These are phyloP conservation scores for Puntigrus tetrazona DNA, from an alignment of 2,113 vertebrate genomes.

Conservation along the genomic window DNA sequence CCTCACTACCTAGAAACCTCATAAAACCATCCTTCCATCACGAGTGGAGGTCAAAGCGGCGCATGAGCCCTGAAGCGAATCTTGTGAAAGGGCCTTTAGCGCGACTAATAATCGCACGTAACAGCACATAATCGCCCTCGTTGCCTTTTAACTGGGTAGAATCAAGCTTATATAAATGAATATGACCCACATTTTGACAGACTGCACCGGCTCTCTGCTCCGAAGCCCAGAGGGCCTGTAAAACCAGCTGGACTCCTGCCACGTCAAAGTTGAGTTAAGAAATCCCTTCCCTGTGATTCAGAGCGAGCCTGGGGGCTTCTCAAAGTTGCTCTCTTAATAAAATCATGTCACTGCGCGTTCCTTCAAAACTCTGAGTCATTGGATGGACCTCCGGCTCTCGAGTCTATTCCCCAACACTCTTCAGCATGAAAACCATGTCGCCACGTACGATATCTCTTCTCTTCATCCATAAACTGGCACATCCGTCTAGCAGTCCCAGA, in stretches of 20 bases:
- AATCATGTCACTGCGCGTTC: slow-evolving; percentile 25
- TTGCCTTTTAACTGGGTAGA: neutral
- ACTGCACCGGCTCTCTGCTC: neutral
- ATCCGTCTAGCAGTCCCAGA: neutral
- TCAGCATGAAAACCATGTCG: neutral
- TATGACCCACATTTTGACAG: slow-evolving; percentile 26
- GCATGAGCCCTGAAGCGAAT: neutral
- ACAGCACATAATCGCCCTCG: neutral
- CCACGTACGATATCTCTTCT: neutral
- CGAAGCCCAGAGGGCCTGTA: neutral
- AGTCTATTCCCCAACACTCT: neutral
- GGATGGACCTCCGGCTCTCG: neutral
- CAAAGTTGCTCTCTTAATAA: slow-evolving; percentile 15
- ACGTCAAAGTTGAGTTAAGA: slow-evolving; percentile 28
- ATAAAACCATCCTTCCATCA: neutral
- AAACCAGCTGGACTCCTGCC: slow-evolving; percentile 15
- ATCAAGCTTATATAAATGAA: slow-evolving; percentile 16
- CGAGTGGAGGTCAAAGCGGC: neutral
- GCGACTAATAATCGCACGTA: neutral
- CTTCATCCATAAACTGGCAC: neutral
- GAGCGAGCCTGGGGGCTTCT: neutral
- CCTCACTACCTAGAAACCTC: neutral
- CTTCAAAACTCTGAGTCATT: slow-evolving; percentile 30
- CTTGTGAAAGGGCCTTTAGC: slow-evolving; percentile 10
- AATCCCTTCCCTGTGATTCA: slow-evolving; percentile 42